A percentile compares a stretch with the other conserved stretches of the same genome.
These are phyloP conservation scores for Pseudorhiza aurosa DNA, from an alignment of 30 jellyfish, hydroid and myxozoan genomes.

Conservation along the genomic window DNA sequence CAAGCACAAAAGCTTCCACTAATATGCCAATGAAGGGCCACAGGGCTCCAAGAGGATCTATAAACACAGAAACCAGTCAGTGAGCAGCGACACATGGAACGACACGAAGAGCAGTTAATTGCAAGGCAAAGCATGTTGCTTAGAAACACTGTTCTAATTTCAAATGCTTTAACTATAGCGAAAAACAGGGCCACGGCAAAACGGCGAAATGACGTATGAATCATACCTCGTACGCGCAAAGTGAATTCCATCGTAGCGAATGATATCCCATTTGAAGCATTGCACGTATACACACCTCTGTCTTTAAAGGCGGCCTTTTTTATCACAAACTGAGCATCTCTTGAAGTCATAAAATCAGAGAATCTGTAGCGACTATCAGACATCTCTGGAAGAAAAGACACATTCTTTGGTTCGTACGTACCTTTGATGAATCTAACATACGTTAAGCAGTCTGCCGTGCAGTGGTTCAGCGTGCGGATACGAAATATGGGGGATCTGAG, in stretches of 20 bases:
- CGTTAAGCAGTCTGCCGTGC: no score
- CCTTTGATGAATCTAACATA: no score
- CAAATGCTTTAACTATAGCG: no score
- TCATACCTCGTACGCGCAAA: slow-evolving; percentile 80
- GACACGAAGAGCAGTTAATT: no score
- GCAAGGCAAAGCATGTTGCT: no score
- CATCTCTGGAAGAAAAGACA: slow-evolving; percentile 25
- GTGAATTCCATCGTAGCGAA: slow-evolving; percentile 50
- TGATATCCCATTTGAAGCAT: slow-evolving; percentile 23
- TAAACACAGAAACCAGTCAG: not conserved
- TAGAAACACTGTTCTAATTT: no score
- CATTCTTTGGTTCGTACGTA: no score
- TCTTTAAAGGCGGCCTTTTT: slow-evolving; percentile 44
- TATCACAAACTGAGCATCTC: slow-evolving; percentile 24
- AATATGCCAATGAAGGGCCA: slow-evolving; percentile 96
- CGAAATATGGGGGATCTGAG: no score
- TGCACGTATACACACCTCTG: slow-evolving; percentile 73
- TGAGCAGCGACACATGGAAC: not conserved
- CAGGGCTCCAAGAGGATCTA: slow-evolving; percentile 93
- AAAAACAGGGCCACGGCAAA: not conserved
- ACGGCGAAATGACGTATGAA: not conserved
- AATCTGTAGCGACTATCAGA: slow-evolving; percentile 40
- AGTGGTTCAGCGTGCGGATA: no score
- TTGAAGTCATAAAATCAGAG: slow-evolving; percentile 10
- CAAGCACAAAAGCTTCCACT: slow-evolving; percentile 81